A percentile compares a stretch with the other conserved stretches of the same genome.
Conservation (phyloP, 2,888 invertebrate genomes). For the Peribatodes rhomboidaria region DNA sequence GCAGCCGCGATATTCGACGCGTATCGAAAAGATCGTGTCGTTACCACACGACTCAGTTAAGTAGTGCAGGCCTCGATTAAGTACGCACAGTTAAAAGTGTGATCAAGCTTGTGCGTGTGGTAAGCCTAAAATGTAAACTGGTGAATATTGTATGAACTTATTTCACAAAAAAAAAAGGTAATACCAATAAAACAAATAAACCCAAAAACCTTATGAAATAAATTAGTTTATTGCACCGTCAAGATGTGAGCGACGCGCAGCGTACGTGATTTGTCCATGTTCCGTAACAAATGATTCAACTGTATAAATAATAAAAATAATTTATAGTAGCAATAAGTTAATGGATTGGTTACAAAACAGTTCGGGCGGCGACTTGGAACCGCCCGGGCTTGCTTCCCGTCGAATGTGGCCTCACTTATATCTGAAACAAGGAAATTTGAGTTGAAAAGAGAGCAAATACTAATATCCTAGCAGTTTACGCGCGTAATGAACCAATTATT, state of each 20-base stretch:
- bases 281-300: constrained; percentile 79
- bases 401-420: constrained; percentile 59
- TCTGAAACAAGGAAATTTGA: constrained; percentile 62
- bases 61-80: no score
- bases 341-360: constrained; percentile 84
- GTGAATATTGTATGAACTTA: not conserved
- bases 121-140: no score
- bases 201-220: constrained; percentile 77
- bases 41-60: no score
- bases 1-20: no score
- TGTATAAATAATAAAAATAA: constrained; percentile 87
- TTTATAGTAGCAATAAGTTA: constrained; percentile 85
- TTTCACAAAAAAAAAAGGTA: not conserved
- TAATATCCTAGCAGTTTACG: not conserved
- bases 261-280: constrained; percentile 68
- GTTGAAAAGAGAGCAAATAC: not conserved
- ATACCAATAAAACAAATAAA: constrained; percentile 58
- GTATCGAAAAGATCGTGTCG: no score
- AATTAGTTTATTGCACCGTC: constrained; percentile 85
- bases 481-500: no score
- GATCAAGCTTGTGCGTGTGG: no score
- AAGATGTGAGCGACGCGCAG: constrained; percentile 72
- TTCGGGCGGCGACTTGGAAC: constrained; percentile 66
- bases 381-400: constrained; percentile 60
- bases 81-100: not conserved